Evolutionary conservation across 2,797 vertebrate genomes (phyloP), one percentile per base, ranked within the genome.

Genomic region (Sandelia bainsii): DNA sequence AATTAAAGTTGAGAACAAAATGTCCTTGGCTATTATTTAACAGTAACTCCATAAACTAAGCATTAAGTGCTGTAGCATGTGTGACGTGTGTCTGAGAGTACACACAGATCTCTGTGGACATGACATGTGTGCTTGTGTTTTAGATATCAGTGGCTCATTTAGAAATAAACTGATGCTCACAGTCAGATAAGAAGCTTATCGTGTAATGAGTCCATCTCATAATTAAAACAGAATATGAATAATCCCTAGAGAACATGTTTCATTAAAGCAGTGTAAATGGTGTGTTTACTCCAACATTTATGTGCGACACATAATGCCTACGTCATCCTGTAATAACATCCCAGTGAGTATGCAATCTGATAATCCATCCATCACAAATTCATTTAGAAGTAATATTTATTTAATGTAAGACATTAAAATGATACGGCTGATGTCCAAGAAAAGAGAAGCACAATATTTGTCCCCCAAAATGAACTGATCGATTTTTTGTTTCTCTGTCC

Each of bases 121-220:
- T 44, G 34, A 64, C 72, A 52, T 51, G 40, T 39, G 23, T 23
- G 59, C 10, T 32, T 14, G 39, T 53, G 69, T 9, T 75, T 57
- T 72, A 39, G 51, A 75, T 85, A 88, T 90, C 77, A 69, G 71
- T 65, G 64, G 61, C 74, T 86, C 77, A 71, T 90, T 90, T 84
- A 58, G 75, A 75, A 82, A 84, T 77, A 72, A 87, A 84, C 68
- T 54, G 82, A 88, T 87, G 77, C 75, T 79, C 76, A 42, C 60
- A 75, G 73, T 75, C 69, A 72, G 83, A 92, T 91, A 91, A 92
- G 86, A 58, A 64, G 88, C 89, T 91, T 92, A 91, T 83, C 73
- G 45, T 74, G 51, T 51, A 48, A 64, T 78, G 84, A 87, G 60
- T 84, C 89, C 89, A 86, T 89, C 76, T 82, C 84, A 79, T 92